Evolutionary conservation across 2,113 vertebrate species (phyloP).

Genomic region (Monopterus albus): DNA sequence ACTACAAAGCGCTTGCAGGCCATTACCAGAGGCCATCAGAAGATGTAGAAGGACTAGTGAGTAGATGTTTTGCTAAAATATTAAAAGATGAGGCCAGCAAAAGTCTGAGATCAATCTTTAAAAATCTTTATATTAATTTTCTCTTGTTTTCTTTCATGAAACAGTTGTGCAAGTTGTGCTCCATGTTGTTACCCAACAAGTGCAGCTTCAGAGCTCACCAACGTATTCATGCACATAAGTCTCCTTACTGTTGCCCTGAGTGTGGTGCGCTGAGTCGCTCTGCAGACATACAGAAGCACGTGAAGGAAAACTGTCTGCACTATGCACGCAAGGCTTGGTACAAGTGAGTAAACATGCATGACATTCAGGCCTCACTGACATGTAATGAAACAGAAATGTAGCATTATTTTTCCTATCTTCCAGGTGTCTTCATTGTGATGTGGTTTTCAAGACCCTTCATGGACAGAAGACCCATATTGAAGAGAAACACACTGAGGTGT

Average conservation of each 20-base stretch:
- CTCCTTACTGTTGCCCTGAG: constrained; percentile 95
- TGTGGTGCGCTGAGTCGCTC: constrained; percentile 91
- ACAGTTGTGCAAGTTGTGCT: constrained; percentile 92
- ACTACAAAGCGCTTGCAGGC: constrained; percentile 88
- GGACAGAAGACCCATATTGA: constrained; percentile 92
- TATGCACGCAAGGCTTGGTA: constrained; percentile 93
- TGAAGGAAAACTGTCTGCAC: constrained; percentile 96
- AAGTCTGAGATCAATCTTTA: too few species aligned
- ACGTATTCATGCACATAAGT: constrained; percentile 92
- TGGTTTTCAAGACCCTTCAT: constrained; percentile 89
- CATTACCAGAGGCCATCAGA: constrained; percentile 93
- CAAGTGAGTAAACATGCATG: constrained; percentile 83
- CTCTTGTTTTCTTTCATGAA: neutral
- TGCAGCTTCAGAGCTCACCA: constrained; percentile 94
- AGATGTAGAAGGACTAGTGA: constrained; percentile 90
- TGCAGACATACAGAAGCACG: constrained; percentile 94
- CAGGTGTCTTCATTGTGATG: constrained; percentile 96
- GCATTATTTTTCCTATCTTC: neutral
- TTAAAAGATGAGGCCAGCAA: neutral
- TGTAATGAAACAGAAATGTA: neutral
- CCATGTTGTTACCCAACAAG: constrained; percentile 96
- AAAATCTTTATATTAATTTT: neutral
- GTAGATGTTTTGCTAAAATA: constrained; percentile 61
- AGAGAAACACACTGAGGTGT: constrained; percentile 92
- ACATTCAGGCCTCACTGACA: neutral